Conservation (phyloP, 2,888 invertebrate genomes). For the Matsumyia berberina region DNA sequence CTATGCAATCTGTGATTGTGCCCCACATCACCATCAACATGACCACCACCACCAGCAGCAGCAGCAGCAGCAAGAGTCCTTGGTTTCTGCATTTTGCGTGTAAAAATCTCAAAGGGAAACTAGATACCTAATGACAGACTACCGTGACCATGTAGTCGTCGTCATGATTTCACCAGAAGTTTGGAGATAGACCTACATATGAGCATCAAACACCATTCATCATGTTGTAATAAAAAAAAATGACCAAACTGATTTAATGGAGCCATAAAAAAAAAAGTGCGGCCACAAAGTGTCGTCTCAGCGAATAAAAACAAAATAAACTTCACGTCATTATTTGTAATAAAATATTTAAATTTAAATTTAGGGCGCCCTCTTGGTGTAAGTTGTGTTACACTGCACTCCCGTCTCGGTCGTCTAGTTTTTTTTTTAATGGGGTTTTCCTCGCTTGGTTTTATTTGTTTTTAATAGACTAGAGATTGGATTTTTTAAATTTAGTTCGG, state of each 20-base stretch:
- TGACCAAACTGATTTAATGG: constrained; percentile 53
- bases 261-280: constrained; percentile 38
- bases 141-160: constrained; percentile 15
- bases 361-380: constrained; percentile 40
- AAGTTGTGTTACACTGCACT: constrained; percentile 15
- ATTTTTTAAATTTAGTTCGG: not conserved
- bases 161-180: not conserved
- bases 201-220: constrained; percentile 27
- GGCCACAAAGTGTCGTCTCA: constrained; percentile 50
- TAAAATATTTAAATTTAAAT: constrained; percentile 54
- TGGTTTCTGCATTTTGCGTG: constrained; percentile 26
- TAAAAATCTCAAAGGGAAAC: constrained; percentile 20
- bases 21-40: constrained; percentile 18
- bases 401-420: not conserved
- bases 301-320: constrained; percentile 55
- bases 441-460: constrained; percentile 24
- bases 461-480: constrained; percentile 39
- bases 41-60: too few relatives aligned
- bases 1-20: constrained; percentile 61
- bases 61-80: constrained; percentile 7
- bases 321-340: constrained; percentile 49
- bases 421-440: not conserved
- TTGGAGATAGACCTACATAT: not conserved
- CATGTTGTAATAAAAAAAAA: constrained; percentile 58
- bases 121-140: constrained; percentile 49